Evolutionary conservation across 2,113 vertebrate species (phyloP).

Genomic region (Sinocyclocheilus anshuiensis): DNA sequence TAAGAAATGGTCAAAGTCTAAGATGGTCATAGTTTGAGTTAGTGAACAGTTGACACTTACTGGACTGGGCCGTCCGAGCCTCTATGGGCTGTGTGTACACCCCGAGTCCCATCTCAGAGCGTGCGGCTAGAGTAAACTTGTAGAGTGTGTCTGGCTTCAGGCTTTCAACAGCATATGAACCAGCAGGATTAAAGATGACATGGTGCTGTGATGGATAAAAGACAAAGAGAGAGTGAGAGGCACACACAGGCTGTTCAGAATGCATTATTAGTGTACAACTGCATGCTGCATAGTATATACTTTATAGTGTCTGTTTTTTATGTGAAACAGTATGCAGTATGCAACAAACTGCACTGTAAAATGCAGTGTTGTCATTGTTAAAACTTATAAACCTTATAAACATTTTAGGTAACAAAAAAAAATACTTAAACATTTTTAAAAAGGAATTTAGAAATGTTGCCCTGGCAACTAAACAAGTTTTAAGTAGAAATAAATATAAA

Average conservation of each 20-base stretch:
- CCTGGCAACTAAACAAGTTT: no score
- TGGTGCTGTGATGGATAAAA: conserved; percentile 76
- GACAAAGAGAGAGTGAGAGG: background rate
- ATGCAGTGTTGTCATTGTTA: background rate
- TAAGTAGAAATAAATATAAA: background rate
- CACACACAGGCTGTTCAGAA: background rate
- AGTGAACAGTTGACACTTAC: conserved; percentile 79
- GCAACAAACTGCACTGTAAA: background rate
- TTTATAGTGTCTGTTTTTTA: background rate
- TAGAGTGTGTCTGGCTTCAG: conserved; percentile 92
- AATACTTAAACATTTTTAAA: background rate
- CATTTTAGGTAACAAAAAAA: background rate
- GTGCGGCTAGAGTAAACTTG: conserved; percentile 87
- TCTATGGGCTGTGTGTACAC: conserved; percentile 85
- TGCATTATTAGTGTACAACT: background rate
- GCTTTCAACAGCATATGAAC: conserved; percentile 85
- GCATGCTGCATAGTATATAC: background rate
- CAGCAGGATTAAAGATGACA: conserved; percentile 83
- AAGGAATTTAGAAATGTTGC: no score
- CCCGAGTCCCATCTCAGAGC: conserved; percentile 87
- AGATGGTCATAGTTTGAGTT: background rate
- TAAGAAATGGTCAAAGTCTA: background rate
- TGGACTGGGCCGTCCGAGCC: conserved; percentile 88
- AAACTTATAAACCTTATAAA: background rate
- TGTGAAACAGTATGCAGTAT: background rate